Conservation (phyloP, 2,888 invertebrate genomes). For the Phytoseiulus persimilis region DNA sequence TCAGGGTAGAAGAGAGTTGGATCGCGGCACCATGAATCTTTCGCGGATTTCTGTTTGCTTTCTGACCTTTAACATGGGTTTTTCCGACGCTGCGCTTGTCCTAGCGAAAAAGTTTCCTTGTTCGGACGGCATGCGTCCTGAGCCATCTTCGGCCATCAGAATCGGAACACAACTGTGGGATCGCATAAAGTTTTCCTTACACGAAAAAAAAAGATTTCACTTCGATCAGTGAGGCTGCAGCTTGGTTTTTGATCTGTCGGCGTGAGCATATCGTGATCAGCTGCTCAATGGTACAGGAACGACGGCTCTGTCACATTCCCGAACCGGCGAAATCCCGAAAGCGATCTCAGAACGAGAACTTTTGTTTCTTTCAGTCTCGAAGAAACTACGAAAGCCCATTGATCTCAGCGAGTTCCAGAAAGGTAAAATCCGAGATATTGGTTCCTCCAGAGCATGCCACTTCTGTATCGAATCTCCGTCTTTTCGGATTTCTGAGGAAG, state of each 20-base stretch:
- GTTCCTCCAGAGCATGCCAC: too few species aligned
- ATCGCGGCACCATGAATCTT: not conserved
- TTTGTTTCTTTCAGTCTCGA: not conserved
- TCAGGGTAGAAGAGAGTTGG: not conserved
- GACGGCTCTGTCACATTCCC: not conserved
- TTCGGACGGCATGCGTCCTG: not conserved
- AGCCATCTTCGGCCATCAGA: not conserved
- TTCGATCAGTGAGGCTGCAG: not conserved
- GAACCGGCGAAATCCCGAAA: not conserved
- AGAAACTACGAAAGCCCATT: constrained; percentile 7
- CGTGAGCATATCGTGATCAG: not conserved
- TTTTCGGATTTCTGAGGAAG: too few species aligned
- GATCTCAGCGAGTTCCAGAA: constrained; percentile 27
- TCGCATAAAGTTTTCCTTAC: not conserved
- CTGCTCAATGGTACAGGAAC: not conserved
- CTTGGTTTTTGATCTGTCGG: not conserved
- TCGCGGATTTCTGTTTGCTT: not conserved
- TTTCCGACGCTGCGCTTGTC: not conserved
- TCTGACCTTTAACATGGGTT: not conserved
- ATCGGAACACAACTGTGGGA: not conserved
- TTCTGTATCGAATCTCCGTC: not conserved
- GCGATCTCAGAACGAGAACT: not conserved
- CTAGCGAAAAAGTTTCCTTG: not conserved
- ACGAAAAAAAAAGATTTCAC: not conserved
- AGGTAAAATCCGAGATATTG: not conserved